A percentile compares a stretch with the other conserved stretches of the same genome.
Evolutionary conservation across 2,113 vertebrate species (phyloP).

Genomic region (Mandrillus leucophaeus): DNA sequence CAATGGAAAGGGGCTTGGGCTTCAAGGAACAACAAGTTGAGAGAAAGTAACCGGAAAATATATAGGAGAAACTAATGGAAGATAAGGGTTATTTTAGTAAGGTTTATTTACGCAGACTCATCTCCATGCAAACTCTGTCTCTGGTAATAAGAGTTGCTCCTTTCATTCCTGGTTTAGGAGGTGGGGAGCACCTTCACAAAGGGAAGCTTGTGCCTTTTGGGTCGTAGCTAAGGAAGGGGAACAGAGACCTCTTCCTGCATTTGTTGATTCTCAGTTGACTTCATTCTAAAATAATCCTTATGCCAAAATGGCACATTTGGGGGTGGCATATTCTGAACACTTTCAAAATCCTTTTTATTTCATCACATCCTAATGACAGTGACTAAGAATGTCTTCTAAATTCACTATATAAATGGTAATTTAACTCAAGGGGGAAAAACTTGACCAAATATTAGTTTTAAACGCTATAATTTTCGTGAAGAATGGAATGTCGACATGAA

Average conservation of each 20-base stretch:
- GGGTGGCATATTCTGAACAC: not conserved
- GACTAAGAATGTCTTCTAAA: not conserved
- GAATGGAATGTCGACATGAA: conserved; percentile 27
- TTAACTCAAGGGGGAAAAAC: not conserved
- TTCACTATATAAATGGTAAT: not conserved
- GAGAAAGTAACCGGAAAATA: not conserved
- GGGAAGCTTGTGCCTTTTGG: not conserved
- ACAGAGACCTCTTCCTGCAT: not conserved
- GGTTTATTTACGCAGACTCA: not conserved
- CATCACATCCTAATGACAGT: not conserved
- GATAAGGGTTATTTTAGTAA: not conserved
- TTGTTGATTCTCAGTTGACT: not conserved
- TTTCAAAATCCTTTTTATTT: conserved; percentile 21
- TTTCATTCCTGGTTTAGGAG: not conserved
- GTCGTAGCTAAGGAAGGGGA: not conserved
- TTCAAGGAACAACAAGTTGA: not conserved
- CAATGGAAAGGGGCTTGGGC: not conserved
- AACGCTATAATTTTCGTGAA: conserved; percentile 37
- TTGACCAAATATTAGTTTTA: conserved; percentile 3
- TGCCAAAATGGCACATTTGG: not conserved
- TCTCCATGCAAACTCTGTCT: not conserved
- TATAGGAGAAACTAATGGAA: not conserved
- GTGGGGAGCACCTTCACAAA: not conserved
- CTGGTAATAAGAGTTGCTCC: not conserved
- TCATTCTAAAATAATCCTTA: not conserved